These are phyloP conservation scores for Platanista minor DNA, from an alignment of 2,113 vertebrate genomes.

Conservation along the genomic window DNA sequence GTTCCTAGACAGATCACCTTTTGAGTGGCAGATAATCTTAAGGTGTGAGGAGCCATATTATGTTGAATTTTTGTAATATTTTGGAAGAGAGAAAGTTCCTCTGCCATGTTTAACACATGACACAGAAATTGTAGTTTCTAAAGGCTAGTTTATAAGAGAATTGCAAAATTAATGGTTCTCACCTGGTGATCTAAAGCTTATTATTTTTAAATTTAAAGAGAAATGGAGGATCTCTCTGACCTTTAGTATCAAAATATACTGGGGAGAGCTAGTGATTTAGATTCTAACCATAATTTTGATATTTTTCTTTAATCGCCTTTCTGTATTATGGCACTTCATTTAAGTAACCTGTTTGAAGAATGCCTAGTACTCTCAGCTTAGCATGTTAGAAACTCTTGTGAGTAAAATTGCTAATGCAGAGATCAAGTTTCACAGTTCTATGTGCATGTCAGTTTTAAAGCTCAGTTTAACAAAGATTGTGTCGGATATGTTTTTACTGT, in stretches of 20 bases:
- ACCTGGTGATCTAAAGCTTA: neutral
- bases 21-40: slow-evolving; percentile 3
- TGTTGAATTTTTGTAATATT: slow-evolving; percentile 30
- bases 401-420: slow-evolving; percentile 24
- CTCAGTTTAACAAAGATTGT: neutral
- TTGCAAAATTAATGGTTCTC: slow-evolving; percentile 26
- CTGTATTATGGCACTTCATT: neutral
- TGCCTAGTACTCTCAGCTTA: neutral
- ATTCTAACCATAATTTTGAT: neutral
- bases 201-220: slow-evolving; percentile 20
- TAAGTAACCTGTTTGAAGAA: neutral
- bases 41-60: neutral
- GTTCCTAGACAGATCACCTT: neutral
- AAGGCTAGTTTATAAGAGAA: slow-evolving; percentile 21
- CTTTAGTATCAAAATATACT: neutral
- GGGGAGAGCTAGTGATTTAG: neutral
- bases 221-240: neutral
- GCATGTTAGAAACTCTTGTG: neutral
- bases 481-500: neutral
- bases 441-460: neutral
- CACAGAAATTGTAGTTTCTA: neutral
- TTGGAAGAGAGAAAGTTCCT: slow-evolving; percentile 23
- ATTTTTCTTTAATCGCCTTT: slow-evolving; percentile 12
- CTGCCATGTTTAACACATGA: neutral
- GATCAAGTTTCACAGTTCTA: neutral